A percentile compares a stretch with the other conserved stretches of the same genome.
Conservation (phyloP, 2,113 vertebrate genomes). For the Eidolon helvum region DNA sequence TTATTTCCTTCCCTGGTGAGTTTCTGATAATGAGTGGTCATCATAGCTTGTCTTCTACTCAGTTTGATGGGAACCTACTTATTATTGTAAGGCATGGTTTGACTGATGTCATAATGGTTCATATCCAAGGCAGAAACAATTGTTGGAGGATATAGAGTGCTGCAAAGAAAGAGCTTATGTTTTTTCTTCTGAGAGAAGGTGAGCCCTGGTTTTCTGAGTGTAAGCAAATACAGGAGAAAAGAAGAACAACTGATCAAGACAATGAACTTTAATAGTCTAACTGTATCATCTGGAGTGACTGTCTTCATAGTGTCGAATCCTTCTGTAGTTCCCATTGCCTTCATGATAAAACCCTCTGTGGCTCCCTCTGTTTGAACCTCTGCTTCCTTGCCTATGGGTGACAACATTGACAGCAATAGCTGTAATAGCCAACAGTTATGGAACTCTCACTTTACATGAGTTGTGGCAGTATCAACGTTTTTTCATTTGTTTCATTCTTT, state of each 20-base stretch:
- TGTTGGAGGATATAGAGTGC: background rate
- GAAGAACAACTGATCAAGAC: background rate
- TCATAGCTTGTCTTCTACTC: background rate
- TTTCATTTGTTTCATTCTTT: too few relatives aligned
- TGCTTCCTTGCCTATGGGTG: background rate
- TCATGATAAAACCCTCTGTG: background rate
- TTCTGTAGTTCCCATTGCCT: background rate
- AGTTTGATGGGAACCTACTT: background rate
- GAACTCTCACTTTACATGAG: background rate
- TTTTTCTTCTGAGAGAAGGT: background rate
- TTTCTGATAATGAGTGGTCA: background rate
- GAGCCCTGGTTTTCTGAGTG: background rate
- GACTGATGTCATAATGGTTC: background rate
- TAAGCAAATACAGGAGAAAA: background rate
- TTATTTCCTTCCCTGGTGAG: background rate
- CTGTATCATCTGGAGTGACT: too few relatives aligned
- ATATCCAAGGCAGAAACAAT: background rate
- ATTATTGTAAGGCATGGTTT: background rate
- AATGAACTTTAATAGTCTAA: background rate
- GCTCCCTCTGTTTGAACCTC: background rate
- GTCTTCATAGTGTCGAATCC: background rate
- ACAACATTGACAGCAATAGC: background rate
- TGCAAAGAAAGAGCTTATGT: background rate
- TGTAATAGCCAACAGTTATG: background rate
- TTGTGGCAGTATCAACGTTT: background rate